Evolutionary conservation across 2,888 invertebrate genomes (phyloP), one percentile per base, ranked within the genome.

Genomic region (Caenorhabditis uteleia): DNA sequence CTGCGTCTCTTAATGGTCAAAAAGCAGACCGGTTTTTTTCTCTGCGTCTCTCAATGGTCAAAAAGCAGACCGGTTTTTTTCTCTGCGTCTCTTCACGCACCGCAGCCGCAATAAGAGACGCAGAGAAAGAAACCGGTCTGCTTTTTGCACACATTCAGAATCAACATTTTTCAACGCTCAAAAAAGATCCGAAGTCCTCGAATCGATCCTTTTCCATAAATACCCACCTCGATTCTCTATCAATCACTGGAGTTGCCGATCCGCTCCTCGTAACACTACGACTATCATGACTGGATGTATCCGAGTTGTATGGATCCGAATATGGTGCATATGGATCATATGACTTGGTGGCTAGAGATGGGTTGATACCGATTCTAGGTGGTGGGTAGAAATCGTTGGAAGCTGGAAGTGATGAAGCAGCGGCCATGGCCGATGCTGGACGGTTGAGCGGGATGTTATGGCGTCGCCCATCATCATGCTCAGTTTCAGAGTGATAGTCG

Each of bases 231-330:
- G 69, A 66, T 47, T 72, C 72, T 42, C 59, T 45, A 27, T 93
- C 93, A 74, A 94, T 93, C 57, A 93, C 90, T 4, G 93, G 92
- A 7, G 93, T 91, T 64, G 92, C 91, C 42, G 87, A 88, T 42
- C 87, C 87, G 10, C 58, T 58, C 25, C 75, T 47, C 18, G 77
- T 77, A 10, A 74, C 75, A 6, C 62, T 50, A 33, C 90, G 85
- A 36, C 71, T 69, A 21, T 74, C 77, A 38, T 75, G 75, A 40
- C 70, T 75, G 25, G 56, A 58, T 14, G 70, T 67, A 45, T 75
- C 75, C n/a, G 62, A 66, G n/a, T 67, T 59, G 27, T 75, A 75
- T n/a, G 77, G 70, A 42, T 80, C 79, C 20, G 68, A 66, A 47
- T 77, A 77, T 16, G 45, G 27, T n/a, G n/a, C n/a, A n/a, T n/a